Evolutionary conservation across 2,888 invertebrate genomes (phyloP).

Genomic region (Heliconius hortense): DNA sequence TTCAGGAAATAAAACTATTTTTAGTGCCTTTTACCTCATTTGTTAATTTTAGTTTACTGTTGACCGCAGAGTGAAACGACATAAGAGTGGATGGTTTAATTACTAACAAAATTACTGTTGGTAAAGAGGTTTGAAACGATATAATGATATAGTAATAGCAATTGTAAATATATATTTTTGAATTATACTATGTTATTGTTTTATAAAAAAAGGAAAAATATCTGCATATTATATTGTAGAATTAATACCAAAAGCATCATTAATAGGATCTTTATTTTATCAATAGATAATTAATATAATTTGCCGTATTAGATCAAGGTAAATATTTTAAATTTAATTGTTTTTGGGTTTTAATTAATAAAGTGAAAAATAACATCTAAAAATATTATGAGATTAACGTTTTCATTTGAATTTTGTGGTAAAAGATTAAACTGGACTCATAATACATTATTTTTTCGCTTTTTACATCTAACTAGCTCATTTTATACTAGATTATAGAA

Average conservation of each 20-base stretch:
- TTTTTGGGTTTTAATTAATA: too few species aligned
- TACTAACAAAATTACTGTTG: slow-evolving; percentile 22
- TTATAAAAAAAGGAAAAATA: neutral
- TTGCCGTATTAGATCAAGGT: neutral
- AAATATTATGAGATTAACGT: neutral
- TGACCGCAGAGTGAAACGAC: slow-evolving; percentile 19
- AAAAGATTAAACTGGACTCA: neutral
- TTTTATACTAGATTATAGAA: slow-evolving; percentile 18
- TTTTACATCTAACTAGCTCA: slow-evolving; percentile 9
- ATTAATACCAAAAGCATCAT: neutral
- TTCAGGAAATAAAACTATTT: slow-evolving; percentile 36
- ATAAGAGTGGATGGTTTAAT: slow-evolving; percentile 23
- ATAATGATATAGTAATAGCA: slow-evolving; percentile 13
- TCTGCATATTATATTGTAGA: neutral
- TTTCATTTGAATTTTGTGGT: neutral
- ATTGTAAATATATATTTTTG: neutral
- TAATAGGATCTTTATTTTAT: neutral
- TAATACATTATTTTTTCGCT: neutral
- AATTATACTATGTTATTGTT: neutral
- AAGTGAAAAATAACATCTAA: too few species aligned
- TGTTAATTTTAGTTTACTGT: slow-evolving; percentile 31
- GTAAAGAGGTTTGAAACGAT: slow-evolving; percentile 6
- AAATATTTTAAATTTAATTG: neutral
- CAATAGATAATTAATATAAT: neutral
- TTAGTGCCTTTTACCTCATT: slow-evolving; percentile 35